Evolutionary conservation across 2,113 vertebrate species (phyloP).

Genomic region (Mixornis gularis): DNA sequence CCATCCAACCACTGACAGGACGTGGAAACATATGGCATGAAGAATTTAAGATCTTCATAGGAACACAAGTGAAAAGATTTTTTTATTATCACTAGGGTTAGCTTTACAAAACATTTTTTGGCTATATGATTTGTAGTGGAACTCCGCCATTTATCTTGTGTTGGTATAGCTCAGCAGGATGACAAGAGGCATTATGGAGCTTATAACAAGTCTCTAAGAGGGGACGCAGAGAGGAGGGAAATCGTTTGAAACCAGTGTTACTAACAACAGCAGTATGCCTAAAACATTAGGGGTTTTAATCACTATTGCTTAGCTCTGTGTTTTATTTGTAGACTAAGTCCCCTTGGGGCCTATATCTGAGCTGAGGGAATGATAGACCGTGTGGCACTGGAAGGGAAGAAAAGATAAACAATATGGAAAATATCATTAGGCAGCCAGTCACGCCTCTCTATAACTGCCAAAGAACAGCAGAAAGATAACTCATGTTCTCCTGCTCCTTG

Average conservation of each 20-base stretch:
- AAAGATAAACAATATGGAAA: slow-evolving; percentile 31
- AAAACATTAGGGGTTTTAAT: not conserved
- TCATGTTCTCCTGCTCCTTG: not conserved
- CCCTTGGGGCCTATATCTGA: not conserved
- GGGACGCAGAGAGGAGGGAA: not conserved
- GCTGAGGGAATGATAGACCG: not conserved
- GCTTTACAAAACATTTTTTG: not conserved
- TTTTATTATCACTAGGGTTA: not conserved
- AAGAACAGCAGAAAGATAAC: not conserved
- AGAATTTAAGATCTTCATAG: not conserved
- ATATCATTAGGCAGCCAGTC: slow-evolving; percentile 1
- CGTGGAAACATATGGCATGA: not conserved
- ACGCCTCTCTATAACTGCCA: not conserved
- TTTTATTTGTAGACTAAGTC: not conserved
- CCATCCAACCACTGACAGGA: not conserved
- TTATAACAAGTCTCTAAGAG: not conserved
- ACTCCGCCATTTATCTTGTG: not conserved
- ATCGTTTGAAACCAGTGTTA: not conserved
- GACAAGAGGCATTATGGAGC: not conserved
- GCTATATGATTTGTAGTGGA: not conserved
- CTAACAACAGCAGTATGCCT: not conserved
- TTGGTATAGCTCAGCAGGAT: not conserved
- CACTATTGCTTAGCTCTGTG: not conserved
- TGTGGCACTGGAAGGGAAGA: not conserved
- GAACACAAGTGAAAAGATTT: not conserved